A percentile compares a stretch with the other conserved stretches of the same genome.
phyloP scores from a whole-genome alignment of 1,140 invertebrate genomes.

The Drosophila jambulina region DNA sequence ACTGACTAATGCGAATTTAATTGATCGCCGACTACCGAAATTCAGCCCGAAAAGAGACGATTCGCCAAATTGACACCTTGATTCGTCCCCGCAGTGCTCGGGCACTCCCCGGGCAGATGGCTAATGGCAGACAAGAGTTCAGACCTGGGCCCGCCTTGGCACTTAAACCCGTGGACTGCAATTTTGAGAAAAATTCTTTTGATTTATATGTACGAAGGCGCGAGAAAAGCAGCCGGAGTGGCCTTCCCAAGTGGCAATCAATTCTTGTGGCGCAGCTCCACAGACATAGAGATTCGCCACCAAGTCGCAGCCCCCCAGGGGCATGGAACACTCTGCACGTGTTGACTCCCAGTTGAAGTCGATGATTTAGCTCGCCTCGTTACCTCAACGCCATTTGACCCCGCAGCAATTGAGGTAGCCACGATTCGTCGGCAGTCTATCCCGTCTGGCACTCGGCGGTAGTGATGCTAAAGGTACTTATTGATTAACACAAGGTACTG shows the following conservation, averaged over 20 bases:
- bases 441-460: conserved; percentile 13
- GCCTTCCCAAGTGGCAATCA: conserved; percentile 80
- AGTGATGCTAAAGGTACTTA: conserved; percentile 31
- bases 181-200: conserved; percentile 73
- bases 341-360: conserved; percentile 69
- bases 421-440: conserved; percentile 62
- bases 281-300: conserved; percentile 14
- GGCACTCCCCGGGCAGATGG: conserved; percentile 56
- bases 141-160: conserved; percentile 30
- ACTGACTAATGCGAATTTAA: conserved; percentile 70
- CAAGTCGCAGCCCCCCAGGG: conserved; percentile 22
- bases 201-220: conserved; percentile 62
- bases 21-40: conserved; percentile 47
- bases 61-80: conserved; percentile 63
- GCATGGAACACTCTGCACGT: conserved; percentile 58
- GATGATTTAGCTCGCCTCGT: conserved; percentile 67
- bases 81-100: conserved; percentile 28
- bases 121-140: conserved; percentile 64
- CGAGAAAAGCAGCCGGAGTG: conserved; percentile 46
- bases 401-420: conserved; percentile 67
- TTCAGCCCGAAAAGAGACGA: conserved; percentile 11
- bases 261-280: conserved; percentile 59
- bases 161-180: conserved; percentile 49
- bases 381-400: conserved; percentile 80
- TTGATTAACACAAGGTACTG: not conserved